Percentiles rank a stretch among this genome's conserved stretches.
phyloP scores from a whole-genome alignment of 2,797 vertebrate genomes.

The Anas bernieri region DNA sequence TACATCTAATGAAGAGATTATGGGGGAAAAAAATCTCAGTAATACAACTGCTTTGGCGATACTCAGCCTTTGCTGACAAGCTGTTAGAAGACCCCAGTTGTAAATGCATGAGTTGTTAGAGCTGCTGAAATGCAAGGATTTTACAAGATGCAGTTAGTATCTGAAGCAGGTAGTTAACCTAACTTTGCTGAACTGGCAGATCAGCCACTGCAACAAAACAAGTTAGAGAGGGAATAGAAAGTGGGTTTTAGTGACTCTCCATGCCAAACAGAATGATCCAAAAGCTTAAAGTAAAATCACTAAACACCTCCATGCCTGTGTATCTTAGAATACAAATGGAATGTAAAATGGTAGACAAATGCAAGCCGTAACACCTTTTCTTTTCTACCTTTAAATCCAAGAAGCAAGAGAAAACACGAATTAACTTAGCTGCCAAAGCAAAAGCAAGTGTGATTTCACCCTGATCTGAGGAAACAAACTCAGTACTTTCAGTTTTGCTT shows the following conservation, averaged over 20 bases:
- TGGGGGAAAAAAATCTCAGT: not conserved
- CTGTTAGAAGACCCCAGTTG: not conserved
- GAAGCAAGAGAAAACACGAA: not conserved
- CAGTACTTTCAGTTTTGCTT: not conserved
- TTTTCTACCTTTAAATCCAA: not conserved
- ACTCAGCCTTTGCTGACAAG: not conserved
- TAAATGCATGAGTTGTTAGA: not conserved
- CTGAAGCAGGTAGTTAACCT: not conserved
- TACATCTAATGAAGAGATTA: not conserved
- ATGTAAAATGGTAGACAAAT: not conserved
- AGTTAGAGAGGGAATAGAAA: not conserved
- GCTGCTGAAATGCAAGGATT: not conserved
- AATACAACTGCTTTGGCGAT: not conserved
- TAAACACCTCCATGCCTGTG: not conserved
- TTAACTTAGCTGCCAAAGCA: rapidly evolving
- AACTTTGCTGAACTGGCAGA: not conserved
- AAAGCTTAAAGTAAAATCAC: not conserved
- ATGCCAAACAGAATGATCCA: too few species aligned
- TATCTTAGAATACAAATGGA: not conserved
- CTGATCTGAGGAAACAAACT: not conserved
- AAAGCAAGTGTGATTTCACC: not conserved
- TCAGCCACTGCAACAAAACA: not conserved
- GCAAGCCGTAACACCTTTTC: not conserved
- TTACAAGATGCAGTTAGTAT: not conserved
- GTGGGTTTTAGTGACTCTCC: not conserved